Conservation (phyloP, 1,140 invertebrate species). For the Drosophila pseudoobscura region DNA sequence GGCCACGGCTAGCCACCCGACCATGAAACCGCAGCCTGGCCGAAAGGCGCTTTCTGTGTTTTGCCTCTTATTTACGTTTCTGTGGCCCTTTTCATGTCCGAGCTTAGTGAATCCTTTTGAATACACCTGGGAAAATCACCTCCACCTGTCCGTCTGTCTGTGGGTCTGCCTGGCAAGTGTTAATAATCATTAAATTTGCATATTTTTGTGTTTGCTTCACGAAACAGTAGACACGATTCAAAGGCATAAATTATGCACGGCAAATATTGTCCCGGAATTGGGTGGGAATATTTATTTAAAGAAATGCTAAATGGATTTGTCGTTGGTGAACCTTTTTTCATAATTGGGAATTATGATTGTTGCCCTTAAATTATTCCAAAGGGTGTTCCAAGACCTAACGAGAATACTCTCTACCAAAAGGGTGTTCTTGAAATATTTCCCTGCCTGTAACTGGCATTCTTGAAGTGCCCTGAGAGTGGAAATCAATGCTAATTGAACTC, state of each 20-base stretch:
- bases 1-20: too few species aligned
- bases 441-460: conserved; percentile 17
- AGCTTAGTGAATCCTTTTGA: conserved; percentile 30
- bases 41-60: conserved; percentile 24
- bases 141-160: conserved; percentile 1
- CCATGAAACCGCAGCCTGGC: conserved; percentile 22
- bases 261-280: neutral
- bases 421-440: neutral
- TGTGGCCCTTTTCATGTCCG: conserved; percentile 41
- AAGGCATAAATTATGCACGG: conserved; percentile 14
- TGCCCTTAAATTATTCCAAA: too few species aligned
- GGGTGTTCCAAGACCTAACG: too few species aligned
- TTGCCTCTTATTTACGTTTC: conserved; percentile 15
- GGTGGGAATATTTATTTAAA: neutral
- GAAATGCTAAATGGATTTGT: neutral
- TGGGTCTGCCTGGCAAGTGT: conserved; percentile 31
- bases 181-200: conserved; percentile 59
- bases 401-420: too few species aligned
- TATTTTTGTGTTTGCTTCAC: conserved; percentile 38
- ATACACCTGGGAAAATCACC: conserved; percentile 26
- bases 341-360: too few species aligned
- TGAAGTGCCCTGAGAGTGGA: conserved; percentile 58
- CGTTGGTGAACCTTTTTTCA: too few species aligned
- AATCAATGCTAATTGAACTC: conserved; percentile 79
- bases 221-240: conserved; percentile 10